Conservation (phyloP, 2,797 vertebrate genomes). For the Dryobates pubescens region DNA sequence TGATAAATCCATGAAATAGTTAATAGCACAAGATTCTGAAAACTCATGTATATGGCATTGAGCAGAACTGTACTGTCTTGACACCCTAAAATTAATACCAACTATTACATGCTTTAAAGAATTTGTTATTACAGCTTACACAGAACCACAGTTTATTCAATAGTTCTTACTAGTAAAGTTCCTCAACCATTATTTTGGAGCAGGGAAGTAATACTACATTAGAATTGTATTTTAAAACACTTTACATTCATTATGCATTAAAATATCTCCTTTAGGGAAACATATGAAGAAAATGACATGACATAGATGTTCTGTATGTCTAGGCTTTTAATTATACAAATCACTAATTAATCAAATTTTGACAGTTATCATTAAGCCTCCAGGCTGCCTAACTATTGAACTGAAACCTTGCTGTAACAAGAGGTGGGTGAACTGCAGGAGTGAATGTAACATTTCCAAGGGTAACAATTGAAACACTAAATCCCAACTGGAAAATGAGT, state of each 20-base stretch:
- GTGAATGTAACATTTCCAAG: neutral
- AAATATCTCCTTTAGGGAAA: neutral
- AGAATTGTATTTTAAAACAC: neutral
- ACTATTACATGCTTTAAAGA: neutral
- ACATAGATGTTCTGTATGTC: neutral
- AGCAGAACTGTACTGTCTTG: neutral
- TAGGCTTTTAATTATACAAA: constrained; percentile 30
- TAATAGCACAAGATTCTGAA: neutral
- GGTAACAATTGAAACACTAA: neutral
- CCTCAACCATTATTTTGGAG: neutral
- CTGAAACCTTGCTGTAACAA: constrained; percentile 50
- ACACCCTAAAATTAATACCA: neutral
- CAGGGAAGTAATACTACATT: neutral
- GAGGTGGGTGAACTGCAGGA: constrained; percentile 3
- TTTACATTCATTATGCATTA: neutral
- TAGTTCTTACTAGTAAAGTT: neutral
- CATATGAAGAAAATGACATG: neutral
- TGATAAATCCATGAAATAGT: neutral
- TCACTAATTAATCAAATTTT: constrained; percentile 36
- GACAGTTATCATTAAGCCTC: constrained; percentile 17
- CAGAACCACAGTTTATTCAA: neutral
- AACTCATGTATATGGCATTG: neutral
- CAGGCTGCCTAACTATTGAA: constrained; percentile 10
- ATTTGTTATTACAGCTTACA: neutral
- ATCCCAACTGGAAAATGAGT: neutral